Percentiles rank a stretch among this genome's conserved stretches.
Evolutionary conservation across 2,113 vertebrate genomes (phyloP).

Genomic region (Panurus biarmicus): DNA sequence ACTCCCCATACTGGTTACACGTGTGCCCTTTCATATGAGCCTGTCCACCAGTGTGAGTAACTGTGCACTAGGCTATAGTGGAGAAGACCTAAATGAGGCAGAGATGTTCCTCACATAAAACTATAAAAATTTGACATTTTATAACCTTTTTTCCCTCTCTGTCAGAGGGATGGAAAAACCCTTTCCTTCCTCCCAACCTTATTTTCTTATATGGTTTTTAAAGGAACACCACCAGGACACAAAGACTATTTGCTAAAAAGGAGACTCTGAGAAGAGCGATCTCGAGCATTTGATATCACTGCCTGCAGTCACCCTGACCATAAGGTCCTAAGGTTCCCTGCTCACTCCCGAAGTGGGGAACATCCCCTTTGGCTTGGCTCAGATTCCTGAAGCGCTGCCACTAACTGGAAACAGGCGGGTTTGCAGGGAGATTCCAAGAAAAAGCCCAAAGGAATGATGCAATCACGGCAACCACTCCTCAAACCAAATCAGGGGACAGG

Average conservation of each 20-base stretch:
- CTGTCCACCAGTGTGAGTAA: not conserved
- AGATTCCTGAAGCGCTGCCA: not conserved
- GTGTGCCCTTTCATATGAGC: not conserved
- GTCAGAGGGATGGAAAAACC: not conserved
- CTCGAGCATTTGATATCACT: not conserved
- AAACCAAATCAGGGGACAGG: not conserved
- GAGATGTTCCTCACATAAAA: not conserved
- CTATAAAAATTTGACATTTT: not conserved
- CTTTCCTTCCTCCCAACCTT: not conserved
- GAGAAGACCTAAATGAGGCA: not conserved
- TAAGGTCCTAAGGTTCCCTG: not conserved
- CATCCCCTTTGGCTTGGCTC: slow-evolving; percentile 36
- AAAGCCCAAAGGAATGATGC: not conserved
- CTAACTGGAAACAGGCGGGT: not conserved
- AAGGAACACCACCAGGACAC: not conserved
- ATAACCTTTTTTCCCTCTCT: not conserved
- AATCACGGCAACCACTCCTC: not conserved
- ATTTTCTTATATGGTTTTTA: not conserved
- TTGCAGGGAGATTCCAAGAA: slow-evolving; percentile 3
- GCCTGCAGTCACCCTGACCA: not conserved
- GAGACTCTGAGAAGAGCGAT: not conserved
- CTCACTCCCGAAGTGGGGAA: not conserved
- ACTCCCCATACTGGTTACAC: not conserved
- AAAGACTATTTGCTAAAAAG: not conserved
- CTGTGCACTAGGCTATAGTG: not conserved